These are phyloP conservation scores for Nebria brevicollis DNA, from an alignment of 2,888 invertebrate species.

Conservation along the genomic window DNA sequence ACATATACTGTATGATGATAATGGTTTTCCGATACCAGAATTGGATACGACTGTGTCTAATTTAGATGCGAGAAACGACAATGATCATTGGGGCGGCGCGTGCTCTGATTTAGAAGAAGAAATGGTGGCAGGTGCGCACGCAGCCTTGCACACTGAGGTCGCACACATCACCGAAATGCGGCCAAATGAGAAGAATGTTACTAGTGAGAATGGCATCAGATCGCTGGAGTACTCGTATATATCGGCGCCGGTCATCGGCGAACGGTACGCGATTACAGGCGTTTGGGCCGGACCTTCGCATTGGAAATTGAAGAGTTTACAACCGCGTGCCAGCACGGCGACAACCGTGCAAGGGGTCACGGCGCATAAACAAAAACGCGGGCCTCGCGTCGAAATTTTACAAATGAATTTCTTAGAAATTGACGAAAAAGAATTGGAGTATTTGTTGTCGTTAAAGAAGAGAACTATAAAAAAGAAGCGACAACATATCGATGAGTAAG, in stretches of 20 bases:
- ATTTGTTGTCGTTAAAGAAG: neutral
- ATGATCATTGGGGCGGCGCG: conserved; percentile 48
- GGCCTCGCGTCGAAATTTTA: neutral
- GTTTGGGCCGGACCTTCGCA: conserved; percentile 3
- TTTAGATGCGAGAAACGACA: conserved; percentile 47
- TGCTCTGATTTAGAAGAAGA: conserved; percentile 50
- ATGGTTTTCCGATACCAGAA: conserved; percentile 31
- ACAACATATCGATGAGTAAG: neutral
- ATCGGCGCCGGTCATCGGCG: conserved; percentile 26
- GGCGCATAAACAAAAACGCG: conserved; percentile 4
- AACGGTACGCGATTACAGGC: conserved; percentile 7
- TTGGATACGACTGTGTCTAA: conserved; percentile 38
- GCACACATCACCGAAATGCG: conserved; percentile 35
- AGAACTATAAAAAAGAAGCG: neutral
- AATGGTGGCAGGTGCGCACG: conserved; percentile 29
- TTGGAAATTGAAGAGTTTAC: conserved; percentile 11
- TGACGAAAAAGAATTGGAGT: neutral
- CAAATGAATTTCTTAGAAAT: neutral
- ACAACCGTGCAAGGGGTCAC: neutral
- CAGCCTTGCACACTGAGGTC: conserved; percentile 4
- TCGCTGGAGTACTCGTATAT: conserved; percentile 14
- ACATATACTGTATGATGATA: conserved; percentile 47
- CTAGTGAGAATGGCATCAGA: neutral
- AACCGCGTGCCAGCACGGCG: neutral
- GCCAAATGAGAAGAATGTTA: conserved; percentile 13